These are phyloP conservation scores for Actias luna DNA, from an alignment of 2,888 invertebrate genomes.

Conservation along the genomic window DNA sequence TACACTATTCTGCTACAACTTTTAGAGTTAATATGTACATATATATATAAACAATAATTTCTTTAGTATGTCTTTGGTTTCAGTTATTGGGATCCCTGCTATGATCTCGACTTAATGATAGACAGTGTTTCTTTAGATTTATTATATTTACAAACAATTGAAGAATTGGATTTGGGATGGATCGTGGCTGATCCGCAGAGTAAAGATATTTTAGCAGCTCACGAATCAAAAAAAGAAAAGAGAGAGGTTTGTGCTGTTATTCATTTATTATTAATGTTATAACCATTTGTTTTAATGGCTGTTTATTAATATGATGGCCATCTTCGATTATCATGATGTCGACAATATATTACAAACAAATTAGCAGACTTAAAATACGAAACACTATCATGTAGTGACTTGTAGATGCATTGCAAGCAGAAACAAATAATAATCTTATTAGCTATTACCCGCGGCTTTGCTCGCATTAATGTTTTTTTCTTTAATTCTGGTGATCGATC, in stretches of 20 bases:
- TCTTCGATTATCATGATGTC: neutral
- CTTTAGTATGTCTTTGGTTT: conserved; percentile 32
- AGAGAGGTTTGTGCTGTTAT: conserved; percentile 83
- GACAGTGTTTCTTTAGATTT: conserved; percentile 92
- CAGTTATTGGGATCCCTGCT: conserved; percentile 94
- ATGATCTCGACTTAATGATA: conserved; percentile 91
- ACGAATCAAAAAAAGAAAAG: conserved; percentile 90
- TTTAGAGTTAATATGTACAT: too few relatives aligned
- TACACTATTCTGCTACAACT: too few relatives aligned
- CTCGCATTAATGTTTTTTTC: too few relatives aligned
- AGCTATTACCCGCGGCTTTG: too few relatives aligned
- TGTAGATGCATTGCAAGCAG: too few relatives aligned
- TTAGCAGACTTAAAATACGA: too few relatives aligned
- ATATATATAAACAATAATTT: too few relatives aligned
- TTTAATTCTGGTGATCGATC: too few relatives aligned
- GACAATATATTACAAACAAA: neutral
- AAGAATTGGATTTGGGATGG: conserved; percentile 94
- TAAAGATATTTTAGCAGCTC: conserved; percentile 84
- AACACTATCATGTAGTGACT: too few relatives aligned
- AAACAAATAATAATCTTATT: too few relatives aligned
- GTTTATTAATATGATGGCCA: neutral
- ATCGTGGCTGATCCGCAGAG: conserved; percentile 87
- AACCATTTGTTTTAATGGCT: neutral
- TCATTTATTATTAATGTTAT: neutral
- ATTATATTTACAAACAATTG: conserved; percentile 92